phyloP scores from a whole-genome alignment of 2,888 invertebrate genomes.

The Apamea epomidion region DNA sequence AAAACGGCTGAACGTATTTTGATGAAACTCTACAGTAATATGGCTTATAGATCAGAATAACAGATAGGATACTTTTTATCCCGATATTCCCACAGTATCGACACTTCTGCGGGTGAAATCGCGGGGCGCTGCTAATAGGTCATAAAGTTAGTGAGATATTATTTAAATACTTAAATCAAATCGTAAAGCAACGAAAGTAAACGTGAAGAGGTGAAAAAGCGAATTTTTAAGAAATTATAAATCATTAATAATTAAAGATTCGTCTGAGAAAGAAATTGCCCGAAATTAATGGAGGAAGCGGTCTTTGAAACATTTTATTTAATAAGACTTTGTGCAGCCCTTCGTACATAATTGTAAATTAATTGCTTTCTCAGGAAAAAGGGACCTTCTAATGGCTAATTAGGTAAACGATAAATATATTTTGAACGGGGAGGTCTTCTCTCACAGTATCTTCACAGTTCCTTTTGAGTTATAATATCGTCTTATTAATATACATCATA shows the following conservation, averaged over 20 bases:
- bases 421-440: constrained; percentile 72
- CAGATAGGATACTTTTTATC: no score
- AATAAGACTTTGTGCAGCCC: constrained; percentile 85
- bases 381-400: constrained; percentile 83
- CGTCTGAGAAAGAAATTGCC: constrained; percentile 79
- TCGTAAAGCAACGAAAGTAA: constrained; percentile 17
- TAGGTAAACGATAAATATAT: constrained; percentile 85
- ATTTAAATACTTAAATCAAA: constrained; percentile 14
- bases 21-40: background rate
- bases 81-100: background rate
- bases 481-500: constrained; percentile 62
- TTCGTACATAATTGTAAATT: constrained; percentile 88
- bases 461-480: constrained; percentile 63
- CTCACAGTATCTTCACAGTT: constrained; percentile 66
- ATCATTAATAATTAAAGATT: constrained; percentile 77
- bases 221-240: constrained; percentile 56
- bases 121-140: background rate
- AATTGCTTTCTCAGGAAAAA: constrained; percentile 83
- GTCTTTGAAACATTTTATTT: constrained; percentile 86
- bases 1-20: background rate
- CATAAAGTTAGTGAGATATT: background rate
- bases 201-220: constrained; percentile 38
- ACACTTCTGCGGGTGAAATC: background rate
- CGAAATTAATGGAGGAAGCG: constrained; percentile 77
- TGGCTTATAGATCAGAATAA: no score